Percentiles rank a stretch among this genome's conserved stretches.
Conservation (phyloP, 1,140 invertebrate genomes). For the Neocloeon triangulifer region DNA sequence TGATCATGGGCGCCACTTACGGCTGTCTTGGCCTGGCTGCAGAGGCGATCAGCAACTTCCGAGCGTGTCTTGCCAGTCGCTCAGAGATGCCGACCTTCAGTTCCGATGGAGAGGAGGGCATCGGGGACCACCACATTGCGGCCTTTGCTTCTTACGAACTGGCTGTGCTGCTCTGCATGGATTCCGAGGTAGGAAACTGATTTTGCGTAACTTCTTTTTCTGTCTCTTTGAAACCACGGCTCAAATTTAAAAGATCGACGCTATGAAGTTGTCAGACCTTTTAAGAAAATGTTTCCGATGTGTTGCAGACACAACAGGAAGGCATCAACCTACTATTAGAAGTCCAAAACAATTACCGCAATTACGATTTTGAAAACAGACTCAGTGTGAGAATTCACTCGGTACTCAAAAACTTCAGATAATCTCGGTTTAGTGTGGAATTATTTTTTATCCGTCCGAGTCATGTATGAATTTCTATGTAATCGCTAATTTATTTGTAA, state of each 20-base stretch:
- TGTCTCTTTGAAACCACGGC: neutral
- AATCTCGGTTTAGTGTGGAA: too few species aligned
- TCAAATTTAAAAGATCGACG: neutral
- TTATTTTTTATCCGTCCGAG: too few species aligned
- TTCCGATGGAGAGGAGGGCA: constrained; percentile 16
- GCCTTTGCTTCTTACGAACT: constrained; percentile 44
- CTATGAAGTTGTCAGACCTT: neutral
- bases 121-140: constrained; percentile 33
- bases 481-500: too few species aligned
- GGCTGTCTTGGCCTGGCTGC: constrained; percentile 20
- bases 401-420: constrained; percentile 19
- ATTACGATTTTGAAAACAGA: constrained; percentile 43
- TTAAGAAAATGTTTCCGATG: constrained; percentile 6
- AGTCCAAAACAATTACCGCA: constrained; percentile 29
- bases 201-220: neutral
- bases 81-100: constrained; percentile 7
- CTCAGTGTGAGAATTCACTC: constrained; percentile 35
- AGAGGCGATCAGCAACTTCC: constrained; percentile 24
- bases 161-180: constrained; percentile 25
- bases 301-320: constrained; percentile 25
- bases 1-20: constrained; percentile 25
- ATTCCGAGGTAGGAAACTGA: constrained; percentile 19
- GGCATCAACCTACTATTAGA: constrained; percentile 22
- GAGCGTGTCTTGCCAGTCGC: constrained; percentile 22
- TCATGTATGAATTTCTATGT: too few species aligned